A percentile compares a stretch with the other conserved stretches of the same genome.
Conservation (phyloP, 1,140 invertebrate species). For the Rhopalosiphum padi region DNA sequence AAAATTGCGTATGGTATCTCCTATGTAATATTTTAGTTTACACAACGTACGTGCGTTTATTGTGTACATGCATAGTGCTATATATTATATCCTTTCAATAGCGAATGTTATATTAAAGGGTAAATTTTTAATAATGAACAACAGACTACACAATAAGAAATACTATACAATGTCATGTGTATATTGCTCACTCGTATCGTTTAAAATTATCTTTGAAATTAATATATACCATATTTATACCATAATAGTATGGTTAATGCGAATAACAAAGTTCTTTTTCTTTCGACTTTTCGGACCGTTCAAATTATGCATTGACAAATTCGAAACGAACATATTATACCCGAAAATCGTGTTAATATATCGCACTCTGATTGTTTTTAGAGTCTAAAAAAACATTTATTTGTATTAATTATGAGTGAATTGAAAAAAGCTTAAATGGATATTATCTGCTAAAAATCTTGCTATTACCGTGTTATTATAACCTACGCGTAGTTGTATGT, state of each 20-base stretch:
- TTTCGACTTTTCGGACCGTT: not conserved
- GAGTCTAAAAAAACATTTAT: not conserved
- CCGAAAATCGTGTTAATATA: not conserved
- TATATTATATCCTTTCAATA: not conserved
- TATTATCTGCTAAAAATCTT: not conserved
- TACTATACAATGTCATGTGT: not conserved
- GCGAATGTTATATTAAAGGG: slow-evolving; percentile 10
- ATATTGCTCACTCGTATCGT: not conserved
- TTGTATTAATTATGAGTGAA: not conserved
- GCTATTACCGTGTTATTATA: not conserved
- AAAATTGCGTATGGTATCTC: not conserved
- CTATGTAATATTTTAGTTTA: not conserved
- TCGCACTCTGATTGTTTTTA: not conserved
- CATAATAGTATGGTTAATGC: not conserved
- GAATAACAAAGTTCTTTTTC: not conserved
- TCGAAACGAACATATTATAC: not conserved
- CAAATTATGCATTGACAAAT: not conserved
- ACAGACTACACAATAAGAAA: not conserved
- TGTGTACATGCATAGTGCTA: not conserved
- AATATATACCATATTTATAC: not conserved
- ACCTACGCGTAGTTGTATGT: not conserved
- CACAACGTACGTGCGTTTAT: not conserved
- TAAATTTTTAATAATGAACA: slow-evolving; percentile 32
- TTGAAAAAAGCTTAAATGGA: not conserved
- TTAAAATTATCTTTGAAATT: slow-evolving; percentile 7